Evolutionary conservation across 1,140 invertebrate species (phyloP).

Genomic region (Yoshiicerus persimilis): DNA sequence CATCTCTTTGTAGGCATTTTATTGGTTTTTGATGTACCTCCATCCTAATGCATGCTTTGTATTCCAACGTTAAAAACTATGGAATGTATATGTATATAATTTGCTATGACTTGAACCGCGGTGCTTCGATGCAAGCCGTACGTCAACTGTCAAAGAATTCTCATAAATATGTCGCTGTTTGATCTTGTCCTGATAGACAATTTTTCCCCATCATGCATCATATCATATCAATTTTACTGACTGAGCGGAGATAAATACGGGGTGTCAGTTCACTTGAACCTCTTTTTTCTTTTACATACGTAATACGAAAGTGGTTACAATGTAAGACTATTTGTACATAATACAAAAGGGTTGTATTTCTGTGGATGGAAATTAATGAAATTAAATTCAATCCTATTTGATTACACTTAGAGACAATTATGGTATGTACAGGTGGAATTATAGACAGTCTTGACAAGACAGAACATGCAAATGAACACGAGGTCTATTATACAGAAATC

Average conservation of each 20-base stretch:
- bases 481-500: not conserved
- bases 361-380: not conserved
- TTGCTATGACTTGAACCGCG: not conserved
- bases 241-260: not conserved
- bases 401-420: constrained; percentile 11
- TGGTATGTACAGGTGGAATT: constrained; percentile 16
- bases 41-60: not conserved
- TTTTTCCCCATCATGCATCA: not conserved
- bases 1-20: not conserved
- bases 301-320: not conserved
- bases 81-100: not conserved
- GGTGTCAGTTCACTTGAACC: not conserved
- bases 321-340: not conserved
- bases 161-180: constrained; percentile 14
- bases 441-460: constrained; percentile 2
- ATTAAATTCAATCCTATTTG: constrained; percentile 13
- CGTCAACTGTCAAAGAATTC: constrained; percentile 12
- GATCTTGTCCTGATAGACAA: not conserved
- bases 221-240: not conserved
- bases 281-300: not conserved
- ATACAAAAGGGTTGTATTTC: not conserved
- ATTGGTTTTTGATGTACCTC: no score
- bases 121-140: not conserved
- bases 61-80: not conserved
- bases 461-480: not conserved